Conservation (phyloP, 2,797 vertebrate species). For the Gymnodraco acuticeps region DNA sequence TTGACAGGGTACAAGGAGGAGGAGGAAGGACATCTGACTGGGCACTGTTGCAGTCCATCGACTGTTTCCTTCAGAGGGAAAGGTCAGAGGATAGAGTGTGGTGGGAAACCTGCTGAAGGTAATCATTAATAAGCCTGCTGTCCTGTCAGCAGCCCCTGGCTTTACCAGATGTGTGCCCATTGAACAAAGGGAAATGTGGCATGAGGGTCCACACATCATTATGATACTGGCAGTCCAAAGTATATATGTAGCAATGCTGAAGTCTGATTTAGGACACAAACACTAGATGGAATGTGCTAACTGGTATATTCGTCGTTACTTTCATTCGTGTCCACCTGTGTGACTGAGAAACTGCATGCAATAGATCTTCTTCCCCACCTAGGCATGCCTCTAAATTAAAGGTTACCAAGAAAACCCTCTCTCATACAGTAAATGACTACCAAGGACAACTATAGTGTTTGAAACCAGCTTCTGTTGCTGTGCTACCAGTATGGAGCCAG, state of each 20-base stretch:
- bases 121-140: conserved; percentile 82
- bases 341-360: conserved; percentile 34
- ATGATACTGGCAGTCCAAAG: conserved; percentile 37
- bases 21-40: conserved; percentile 75
- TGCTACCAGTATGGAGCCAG: neutral
- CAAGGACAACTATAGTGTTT: conserved; percentile 57
- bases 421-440: conserved; percentile 39
- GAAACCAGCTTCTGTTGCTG: conserved; percentile 36
- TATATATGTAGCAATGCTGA: conserved; percentile 17
- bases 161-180: conserved; percentile 70
- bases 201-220: conserved; percentile 53
- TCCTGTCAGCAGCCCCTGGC: conserved; percentile 74
- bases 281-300: conserved; percentile 17
- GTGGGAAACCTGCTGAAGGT: conserved; percentile 79
- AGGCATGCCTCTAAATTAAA: conserved; percentile 51
- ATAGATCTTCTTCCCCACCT: conserved; percentile 8
- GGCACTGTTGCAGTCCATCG: conserved; percentile 82
- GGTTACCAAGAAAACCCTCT: conserved; percentile 70
- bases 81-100: conserved; percentile 83
- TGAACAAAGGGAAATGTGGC: conserved; percentile 50
- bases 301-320: conserved; percentile 19
- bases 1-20: conserved; percentile 56
- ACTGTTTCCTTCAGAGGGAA: conserved; percentile 85
- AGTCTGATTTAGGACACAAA: conserved; percentile 32
- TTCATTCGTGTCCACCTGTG: conserved; percentile 23